These are phyloP conservation scores for Hyperoplus immaculatus DNA, from an alignment of 2,797 vertebrate genomes.

Conservation along the genomic window DNA sequence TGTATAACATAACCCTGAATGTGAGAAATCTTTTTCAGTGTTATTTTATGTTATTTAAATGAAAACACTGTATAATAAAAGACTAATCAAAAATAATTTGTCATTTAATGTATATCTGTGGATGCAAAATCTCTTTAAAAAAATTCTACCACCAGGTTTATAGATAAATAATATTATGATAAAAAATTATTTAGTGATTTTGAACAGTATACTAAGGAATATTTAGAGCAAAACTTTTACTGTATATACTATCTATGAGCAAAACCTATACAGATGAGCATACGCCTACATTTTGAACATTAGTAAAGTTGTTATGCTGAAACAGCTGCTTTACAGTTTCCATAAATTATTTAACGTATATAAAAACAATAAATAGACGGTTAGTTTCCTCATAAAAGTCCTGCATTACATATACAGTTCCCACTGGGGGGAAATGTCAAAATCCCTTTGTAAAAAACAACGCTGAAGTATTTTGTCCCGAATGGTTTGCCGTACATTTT, in stretches of 20 bases:
- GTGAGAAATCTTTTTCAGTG: neutral
- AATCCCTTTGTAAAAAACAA: neutral
- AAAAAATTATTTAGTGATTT: neutral
- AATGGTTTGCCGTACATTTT: slow-evolving; percentile 32
- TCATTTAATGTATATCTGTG: neutral
- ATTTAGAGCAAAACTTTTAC: neutral
- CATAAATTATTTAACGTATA: neutral
- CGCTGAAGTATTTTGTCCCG: slow-evolving; percentile 22
- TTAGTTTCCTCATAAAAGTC: neutral
- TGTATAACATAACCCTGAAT: neutral
- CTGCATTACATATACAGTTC: neutral
- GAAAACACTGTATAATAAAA: neutral
- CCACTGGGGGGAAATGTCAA: neutral
- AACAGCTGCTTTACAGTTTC: neutral
- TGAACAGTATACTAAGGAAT: neutral
- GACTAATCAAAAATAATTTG: neutral
- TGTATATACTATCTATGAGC: too few relatives aligned
- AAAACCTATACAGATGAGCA: too few relatives aligned
- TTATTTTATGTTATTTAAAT: neutral
- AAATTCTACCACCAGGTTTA: too few relatives aligned
- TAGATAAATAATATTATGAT: too few relatives aligned
- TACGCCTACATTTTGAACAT: neutral
- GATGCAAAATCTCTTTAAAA: neutral
- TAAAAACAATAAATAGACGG: neutral
- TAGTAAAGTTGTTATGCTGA: neutral